A percentile compares a stretch with the other conserved stretches of the same genome.
Evolutionary conservation across 1,140 invertebrate genomes (phyloP).

Genomic region (Papilio xuthus): DNA sequence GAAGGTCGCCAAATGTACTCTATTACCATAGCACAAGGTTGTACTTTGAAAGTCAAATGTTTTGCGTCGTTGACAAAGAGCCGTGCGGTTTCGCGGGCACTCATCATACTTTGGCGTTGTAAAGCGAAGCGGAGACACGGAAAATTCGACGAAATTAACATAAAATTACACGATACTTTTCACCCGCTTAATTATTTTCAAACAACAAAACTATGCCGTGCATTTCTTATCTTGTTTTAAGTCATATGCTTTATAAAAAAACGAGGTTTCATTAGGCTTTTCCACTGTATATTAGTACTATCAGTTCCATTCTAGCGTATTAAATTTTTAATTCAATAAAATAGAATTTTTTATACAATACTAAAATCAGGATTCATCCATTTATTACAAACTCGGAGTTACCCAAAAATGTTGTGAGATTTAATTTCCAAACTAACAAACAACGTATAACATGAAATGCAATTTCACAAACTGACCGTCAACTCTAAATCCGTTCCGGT

Average conservation of each 20-base stretch:
- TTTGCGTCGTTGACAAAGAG: not conserved
- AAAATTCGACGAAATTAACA: constrained; percentile 25
- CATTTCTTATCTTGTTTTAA: not conserved
- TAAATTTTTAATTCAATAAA: too few species aligned
- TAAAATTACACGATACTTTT: constrained; percentile 8
- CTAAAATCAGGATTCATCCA: not conserved
- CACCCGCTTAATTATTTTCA: not conserved
- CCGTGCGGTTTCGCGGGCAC: constrained; percentile 11
- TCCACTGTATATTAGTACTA: too few species aligned
- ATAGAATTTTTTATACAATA: not conserved
- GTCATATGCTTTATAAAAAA: too few species aligned
- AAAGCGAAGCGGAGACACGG: constrained; percentile 16
- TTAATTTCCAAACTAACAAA: not conserved
- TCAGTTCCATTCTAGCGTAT: too few species aligned
- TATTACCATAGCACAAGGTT: not conserved
- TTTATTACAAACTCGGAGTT: not conserved
- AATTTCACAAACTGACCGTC: not conserved
- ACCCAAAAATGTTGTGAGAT: not conserved
- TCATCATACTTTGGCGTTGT: constrained; percentile 10
- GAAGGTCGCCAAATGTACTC: not conserved
- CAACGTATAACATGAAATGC: not conserved
- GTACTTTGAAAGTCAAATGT: constrained; percentile 19
- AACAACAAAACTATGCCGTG: not conserved
- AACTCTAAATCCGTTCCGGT: constrained; percentile 1
- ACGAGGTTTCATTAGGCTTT: too few species aligned